Evolutionary conservation across 1,140 invertebrate species (phyloP).

Genomic region (Camponotus floridanus): DNA sequence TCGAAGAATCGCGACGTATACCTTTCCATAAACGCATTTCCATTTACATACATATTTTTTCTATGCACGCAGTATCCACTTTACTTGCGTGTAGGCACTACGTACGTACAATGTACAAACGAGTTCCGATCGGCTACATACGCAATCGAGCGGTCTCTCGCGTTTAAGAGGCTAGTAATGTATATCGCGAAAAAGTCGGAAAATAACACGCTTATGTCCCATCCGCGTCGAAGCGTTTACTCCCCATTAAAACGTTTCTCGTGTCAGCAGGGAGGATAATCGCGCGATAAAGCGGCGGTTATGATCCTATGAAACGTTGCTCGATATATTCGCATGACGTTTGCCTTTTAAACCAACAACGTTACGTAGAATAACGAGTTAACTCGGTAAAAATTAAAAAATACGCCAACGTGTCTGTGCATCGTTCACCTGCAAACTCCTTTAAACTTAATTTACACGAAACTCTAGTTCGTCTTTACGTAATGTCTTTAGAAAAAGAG

Average conservation of each 20-base stretch:
- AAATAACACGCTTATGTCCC: constrained; percentile 23
- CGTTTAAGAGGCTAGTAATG: constrained; percentile 16
- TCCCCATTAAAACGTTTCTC: constrained; percentile 42
- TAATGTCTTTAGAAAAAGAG: constrained; percentile 11
- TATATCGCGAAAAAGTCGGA: not conserved
- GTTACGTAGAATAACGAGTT: not conserved
- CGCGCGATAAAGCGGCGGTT: constrained; percentile 28
- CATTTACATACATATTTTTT: not conserved
- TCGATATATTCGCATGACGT: not conserved
- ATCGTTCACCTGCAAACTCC: not conserved
- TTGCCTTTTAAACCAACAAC: constrained; percentile 3
- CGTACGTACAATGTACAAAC: constrained; percentile 29
- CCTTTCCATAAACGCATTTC: not conserved
- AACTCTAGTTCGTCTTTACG: constrained; percentile 34
- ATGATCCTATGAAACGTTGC: constrained; percentile 7
- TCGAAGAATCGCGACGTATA: not conserved
- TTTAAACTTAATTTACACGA: constrained; percentile 39
- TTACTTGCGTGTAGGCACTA: constrained; percentile 10
- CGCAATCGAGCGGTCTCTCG: constrained; percentile 37
- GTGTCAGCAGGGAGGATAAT: constrained; percentile 38
- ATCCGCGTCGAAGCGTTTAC: constrained; percentile 38
- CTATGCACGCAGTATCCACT: not conserved
- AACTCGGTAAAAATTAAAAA: constrained; percentile 6
- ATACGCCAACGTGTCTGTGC: not conserved
- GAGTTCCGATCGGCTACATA: constrained; percentile 29